These are phyloP conservation scores for Labia minor DNA, from an alignment of 2,888 invertebrate species.

Conservation along the genomic window DNA sequence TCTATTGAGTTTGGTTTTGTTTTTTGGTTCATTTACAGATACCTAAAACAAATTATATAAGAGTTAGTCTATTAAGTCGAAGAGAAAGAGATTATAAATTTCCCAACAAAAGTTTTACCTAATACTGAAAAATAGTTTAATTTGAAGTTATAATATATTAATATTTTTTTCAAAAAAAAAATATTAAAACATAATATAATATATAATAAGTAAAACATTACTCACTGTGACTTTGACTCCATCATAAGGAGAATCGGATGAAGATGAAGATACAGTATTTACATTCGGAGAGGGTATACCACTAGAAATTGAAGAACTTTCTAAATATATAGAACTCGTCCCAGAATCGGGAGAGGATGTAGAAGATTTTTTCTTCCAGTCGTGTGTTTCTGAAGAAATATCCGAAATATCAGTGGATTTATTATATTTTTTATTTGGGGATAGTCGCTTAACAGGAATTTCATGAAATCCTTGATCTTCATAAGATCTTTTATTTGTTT, in stretches of 20 bases:
- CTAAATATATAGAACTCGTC: background rate
- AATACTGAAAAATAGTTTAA: too few relatives aligned
- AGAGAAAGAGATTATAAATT: too few relatives aligned
- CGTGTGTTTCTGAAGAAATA: background rate
- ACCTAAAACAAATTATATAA: too few relatives aligned
- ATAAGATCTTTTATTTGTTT: background rate
- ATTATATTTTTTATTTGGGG: background rate
- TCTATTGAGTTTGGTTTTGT: too few relatives aligned
- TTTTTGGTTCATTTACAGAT: too few relatives aligned
- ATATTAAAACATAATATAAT: too few relatives aligned
- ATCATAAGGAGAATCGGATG: background rate
- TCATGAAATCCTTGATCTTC: background rate
- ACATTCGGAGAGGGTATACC: background rate
- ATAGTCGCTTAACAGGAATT: background rate
- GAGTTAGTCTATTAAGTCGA: too few relatives aligned
- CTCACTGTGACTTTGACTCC: background rate
- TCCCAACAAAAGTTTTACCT: too few relatives aligned
- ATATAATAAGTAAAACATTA: background rate
- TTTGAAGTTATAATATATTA: too few relatives aligned
- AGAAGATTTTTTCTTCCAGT: background rate
- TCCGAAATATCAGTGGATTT: background rate
- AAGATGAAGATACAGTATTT: background rate
- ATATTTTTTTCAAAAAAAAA: too few relatives aligned
- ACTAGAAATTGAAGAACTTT: background rate
- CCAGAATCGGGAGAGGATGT: background rate